These are phyloP conservation scores for Plodia interpunctella DNA, from an alignment of 1,140 invertebrate genomes.

Conservation along the genomic window DNA sequence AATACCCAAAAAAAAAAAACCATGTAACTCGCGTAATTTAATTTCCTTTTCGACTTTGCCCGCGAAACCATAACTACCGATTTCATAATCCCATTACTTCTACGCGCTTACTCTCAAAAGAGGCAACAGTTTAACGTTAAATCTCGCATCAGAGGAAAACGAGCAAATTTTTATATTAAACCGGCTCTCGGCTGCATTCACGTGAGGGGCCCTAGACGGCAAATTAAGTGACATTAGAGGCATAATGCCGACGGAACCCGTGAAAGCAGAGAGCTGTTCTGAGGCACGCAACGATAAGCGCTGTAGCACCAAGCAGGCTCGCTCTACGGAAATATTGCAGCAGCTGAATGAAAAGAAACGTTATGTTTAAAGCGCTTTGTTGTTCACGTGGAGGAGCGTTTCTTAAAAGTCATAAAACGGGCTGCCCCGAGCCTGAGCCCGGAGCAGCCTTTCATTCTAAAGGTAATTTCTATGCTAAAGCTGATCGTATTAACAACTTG, in stretches of 20 bases:
- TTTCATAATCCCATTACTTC: constrained; percentile 69
- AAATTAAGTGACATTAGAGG: constrained; percentile 76
- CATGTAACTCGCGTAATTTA: constrained; percentile 35
- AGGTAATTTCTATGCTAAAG: constrained; percentile 26
- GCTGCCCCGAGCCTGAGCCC: neutral
- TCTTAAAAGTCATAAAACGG: neutral
- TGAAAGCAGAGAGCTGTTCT: constrained; percentile 64
- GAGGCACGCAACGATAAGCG: constrained; percentile 44
- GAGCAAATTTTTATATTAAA: constrained; percentile 71
- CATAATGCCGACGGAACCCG: constrained; percentile 68
- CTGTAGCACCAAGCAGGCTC: constrained; percentile 30
- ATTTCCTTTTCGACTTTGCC: constrained; percentile 54
- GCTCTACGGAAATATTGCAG: constrained; percentile 21
- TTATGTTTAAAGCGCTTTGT: constrained; percentile 18
- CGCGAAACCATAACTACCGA: constrained; percentile 62
- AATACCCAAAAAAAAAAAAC: constrained; percentile 10
- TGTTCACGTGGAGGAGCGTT: constrained; percentile 32
- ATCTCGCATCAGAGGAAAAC: constrained; percentile 57
- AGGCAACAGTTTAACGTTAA: constrained; percentile 67
- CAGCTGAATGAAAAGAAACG: constrained; percentile 2
- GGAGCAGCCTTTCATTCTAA: constrained; percentile 18
- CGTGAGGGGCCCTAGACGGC: constrained; percentile 71
- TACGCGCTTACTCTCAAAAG: constrained; percentile 70
- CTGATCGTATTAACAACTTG: neutral
- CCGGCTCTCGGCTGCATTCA: constrained; percentile 69